Evolutionary conservation across 1,140 invertebrate genomes (phyloP), one percentile per base, ranked within the genome.

Genomic region (Tribolium castaneum): DNA sequence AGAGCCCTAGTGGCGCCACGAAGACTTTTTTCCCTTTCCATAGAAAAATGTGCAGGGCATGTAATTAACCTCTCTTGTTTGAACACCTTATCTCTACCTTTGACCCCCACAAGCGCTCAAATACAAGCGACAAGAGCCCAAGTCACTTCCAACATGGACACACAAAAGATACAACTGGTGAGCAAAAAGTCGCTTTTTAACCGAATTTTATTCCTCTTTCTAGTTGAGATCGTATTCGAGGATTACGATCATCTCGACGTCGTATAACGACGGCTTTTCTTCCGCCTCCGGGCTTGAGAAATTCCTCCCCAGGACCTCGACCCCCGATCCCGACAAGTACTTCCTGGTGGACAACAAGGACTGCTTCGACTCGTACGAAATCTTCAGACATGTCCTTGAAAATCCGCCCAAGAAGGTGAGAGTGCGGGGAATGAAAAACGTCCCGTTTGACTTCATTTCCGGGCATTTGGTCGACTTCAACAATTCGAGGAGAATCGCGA

Each of bases 21-120:
- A 45, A 45, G 39, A 30, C 1, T 30, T 30, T 30, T 30, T 30
- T 30, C 25, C 6, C 25, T 30, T 19, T 19, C 4, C 5, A 30
- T 5, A 30, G 25, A 30, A 30, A 30, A 30, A 30, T 30, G 2
- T 56, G 52, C 52, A 56, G 52, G 14, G 52, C 7, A 30, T 45
- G 54, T 25, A 59, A 22, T 59, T 59, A 59, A 59, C 54, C 39
- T 59, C 54, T 19, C 51, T 52, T 52, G 16, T 52, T 52, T 52
- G 13, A 19, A 52, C 16, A 52, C 51, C 13, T 52, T 52, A 52
- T 52, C 51, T 10, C n/a, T 16, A 19, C 12, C 51, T 52, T 52
- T 52, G 51, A 52, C 51, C 13, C 50, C 6, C 10, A 52, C n/a
- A 45, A 10, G 3, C 39, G 39, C 39, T n/a, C 9, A 45, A 45